phyloP scores from a whole-genome alignment of 2,888 invertebrate genomes.

The Dynastes maya region DNA sequence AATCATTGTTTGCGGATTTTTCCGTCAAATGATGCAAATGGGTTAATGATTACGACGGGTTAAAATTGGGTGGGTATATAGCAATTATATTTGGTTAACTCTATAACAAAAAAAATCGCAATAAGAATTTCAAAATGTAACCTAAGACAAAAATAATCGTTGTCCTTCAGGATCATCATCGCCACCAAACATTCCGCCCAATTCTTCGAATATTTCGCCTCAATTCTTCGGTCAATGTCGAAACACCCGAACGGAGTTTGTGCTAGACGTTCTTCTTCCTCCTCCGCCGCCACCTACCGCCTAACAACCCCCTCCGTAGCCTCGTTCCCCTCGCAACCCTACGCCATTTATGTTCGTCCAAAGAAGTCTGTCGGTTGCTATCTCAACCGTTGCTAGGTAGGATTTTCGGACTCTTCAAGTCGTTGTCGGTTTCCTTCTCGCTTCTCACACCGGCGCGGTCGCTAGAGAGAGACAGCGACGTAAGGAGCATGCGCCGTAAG shows the following conservation, averaged over 20 bases:
- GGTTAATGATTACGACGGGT: too few species aligned
- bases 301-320: slow-evolving; percentile 22
- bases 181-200: background rate
- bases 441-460: slow-evolving; percentile 3
- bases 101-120: too few species aligned
- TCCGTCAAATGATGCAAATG: too few species aligned
- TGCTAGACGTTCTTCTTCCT: background rate
- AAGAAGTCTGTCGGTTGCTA: slow-evolving; percentile 54
- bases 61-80: too few species aligned
- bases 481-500: slow-evolving; percentile 65
- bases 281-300: background rate
- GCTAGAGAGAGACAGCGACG: slow-evolving; percentile 32
- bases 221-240: slow-evolving; percentile 1
- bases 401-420: slow-evolving; percentile 34
- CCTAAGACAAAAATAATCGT: too few species aligned
- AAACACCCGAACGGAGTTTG: background rate
- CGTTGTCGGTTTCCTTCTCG: slow-evolving; percentile 23
- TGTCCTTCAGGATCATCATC: too few species aligned
- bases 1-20: too few species aligned
- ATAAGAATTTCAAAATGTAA: too few species aligned
- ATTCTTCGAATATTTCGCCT: slow-evolving; percentile 3
- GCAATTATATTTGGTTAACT: too few species aligned
- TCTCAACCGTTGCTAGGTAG: slow-evolving; percentile 53
- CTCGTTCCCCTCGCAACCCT: slow-evolving; percentile 36
- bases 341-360: slow-evolving; percentile 50